Conservation (phyloP, 2,797 vertebrate genomes). For the Momotus momota region DNA sequence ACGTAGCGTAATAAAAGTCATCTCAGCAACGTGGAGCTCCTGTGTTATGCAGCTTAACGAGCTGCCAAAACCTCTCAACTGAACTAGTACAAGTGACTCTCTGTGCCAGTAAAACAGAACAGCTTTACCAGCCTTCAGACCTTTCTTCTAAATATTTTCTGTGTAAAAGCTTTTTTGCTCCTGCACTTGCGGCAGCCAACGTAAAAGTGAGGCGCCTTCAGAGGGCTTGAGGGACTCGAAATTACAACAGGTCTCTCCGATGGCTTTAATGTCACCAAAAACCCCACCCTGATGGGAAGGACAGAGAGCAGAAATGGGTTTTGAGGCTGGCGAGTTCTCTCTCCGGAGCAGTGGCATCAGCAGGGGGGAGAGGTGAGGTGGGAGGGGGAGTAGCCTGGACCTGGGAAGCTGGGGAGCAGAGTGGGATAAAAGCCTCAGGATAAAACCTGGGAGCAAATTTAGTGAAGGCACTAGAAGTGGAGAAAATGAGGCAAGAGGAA, state of each 20-base stretch:
- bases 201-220: background rate
- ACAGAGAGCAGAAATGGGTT: background rate
- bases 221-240: background rate
- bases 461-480: background rate
- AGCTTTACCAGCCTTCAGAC: constrained; percentile 8
- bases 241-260: background rate
- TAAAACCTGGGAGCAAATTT: background rate
- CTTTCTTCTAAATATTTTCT: constrained; percentile 12
- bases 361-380: background rate
- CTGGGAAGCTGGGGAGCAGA: background rate
- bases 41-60: background rate
- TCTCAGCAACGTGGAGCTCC: background rate
- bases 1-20: background rate
- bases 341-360: background rate
- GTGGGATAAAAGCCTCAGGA: background rate
- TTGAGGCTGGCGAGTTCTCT: background rate
- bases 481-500: background rate
- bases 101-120: constrained; percentile 41
- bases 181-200: background rate
- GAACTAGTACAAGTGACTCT: background rate
- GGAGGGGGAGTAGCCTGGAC: background rate
- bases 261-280: constrained; percentile 1
- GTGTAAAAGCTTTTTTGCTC: background rate
- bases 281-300: rapidly evolving
- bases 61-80: constrained; percentile 17